phyloP scores from a whole-genome alignment of 2,797 vertebrate genomes.

The Tragopan temminckii region DNA sequence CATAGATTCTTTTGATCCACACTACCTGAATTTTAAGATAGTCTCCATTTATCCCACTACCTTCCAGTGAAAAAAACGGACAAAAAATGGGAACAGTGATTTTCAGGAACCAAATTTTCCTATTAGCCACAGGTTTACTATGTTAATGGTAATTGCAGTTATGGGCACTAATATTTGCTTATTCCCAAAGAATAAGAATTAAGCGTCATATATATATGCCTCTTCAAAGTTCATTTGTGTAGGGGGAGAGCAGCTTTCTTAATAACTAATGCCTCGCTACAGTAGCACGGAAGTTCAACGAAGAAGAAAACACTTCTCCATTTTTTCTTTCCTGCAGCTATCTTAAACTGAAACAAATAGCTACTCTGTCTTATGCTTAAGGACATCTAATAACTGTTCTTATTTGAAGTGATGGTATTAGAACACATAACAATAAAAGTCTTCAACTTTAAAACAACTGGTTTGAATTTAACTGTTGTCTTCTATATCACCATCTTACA shows the following conservation, averaged over 20 bases:
- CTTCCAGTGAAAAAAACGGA: neutral
- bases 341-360: neutral
- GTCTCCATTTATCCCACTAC: neutral
- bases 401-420: neutral
- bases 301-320: neutral
- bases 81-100: neutral
- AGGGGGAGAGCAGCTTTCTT: neutral
- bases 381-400: neutral
- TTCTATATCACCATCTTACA: conserved; percentile 19
- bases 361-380: neutral
- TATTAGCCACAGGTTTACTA: neutral
- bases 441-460: conserved; percentile 1
- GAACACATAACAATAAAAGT: neutral
- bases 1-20: neutral
- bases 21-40: neutral
- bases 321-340: neutral
- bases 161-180: neutral
- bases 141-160: neutral
- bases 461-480: conserved; percentile 26
- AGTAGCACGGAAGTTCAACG: neutral
- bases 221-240: neutral
- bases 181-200: neutral
- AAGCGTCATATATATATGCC: neutral
- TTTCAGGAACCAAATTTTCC: neutral
- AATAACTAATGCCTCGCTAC: neutral